Evolutionary conservation across 1,140 invertebrate species (phyloP), one percentile per base, ranked within the genome.

Genomic region (Argopecten irradians): DNA sequence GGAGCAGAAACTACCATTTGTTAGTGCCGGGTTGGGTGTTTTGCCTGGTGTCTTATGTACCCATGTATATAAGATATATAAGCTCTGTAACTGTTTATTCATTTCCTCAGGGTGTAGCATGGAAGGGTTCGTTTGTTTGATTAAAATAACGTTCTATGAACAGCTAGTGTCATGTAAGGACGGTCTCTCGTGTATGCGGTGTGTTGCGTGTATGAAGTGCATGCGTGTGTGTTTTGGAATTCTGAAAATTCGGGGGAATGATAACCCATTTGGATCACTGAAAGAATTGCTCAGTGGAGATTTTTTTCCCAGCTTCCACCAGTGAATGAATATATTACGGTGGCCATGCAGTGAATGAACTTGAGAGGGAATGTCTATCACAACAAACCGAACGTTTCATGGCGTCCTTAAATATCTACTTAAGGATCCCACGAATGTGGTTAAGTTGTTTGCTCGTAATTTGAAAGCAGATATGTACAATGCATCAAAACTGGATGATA

Each of bases 301-400:
- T 43, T 91, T 91, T 84, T 87, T 85, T n/a, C n/a, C 39, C 90
- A 91, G 34, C 43, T 91, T 11, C 90, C 86, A 41, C 90, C 88
- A 0, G 90, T 91, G 9, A 32, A 82, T n/a, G 87, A 86, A 85
- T 34, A 88, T 35, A 19, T 86, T 89, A 89, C 87, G 83, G 85
- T 36, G 90, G 89, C 34, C 83, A n/a, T 13, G 88, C 88, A 14
- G 82, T 86, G 0, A 46, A 89, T 84, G 88, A 89, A 84, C 32
- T 86, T 22, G 71, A 86, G 71, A 84, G 39, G 13, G 85, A 41
- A 19, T 7, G 9, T 33, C 84, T 41, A 34, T 86, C 84, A 16
- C 22, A 43, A 11, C 2, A 46, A 0, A 86, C 82, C 14, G 39
- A 36, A 22, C 32, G 13, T 0, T 87, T 84, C 36, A 46, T 89